Evolutionary conservation across 30 jellyfish, hydroid and myxozoan genomes (phyloP), one percentile per base, ranked within the genome.

Genomic region (Nemopilema nomurai): DNA sequence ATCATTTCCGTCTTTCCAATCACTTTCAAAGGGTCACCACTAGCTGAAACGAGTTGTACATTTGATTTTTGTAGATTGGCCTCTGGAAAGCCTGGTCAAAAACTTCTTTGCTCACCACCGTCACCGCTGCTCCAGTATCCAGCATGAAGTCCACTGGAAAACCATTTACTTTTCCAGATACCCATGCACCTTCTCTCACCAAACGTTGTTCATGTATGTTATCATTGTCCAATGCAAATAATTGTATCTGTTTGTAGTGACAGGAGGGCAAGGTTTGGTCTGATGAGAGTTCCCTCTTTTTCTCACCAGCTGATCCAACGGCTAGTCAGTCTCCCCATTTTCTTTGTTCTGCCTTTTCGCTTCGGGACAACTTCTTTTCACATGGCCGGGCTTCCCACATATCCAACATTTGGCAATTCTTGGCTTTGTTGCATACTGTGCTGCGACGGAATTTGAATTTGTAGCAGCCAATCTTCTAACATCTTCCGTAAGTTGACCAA

Each of bases 121-220:
- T 67, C 77, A 67, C 77, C 33, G 77, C 77, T 67, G 77, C 77
- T 67, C 49, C 77, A 67, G 0, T 67, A 24, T 67, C 77, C 77
- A 67, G 41, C 77, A 67, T 67, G 49, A 67, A 67, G 49, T 67
- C 77, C 77, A 67, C 77, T 18, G 77, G 41, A 67, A 67, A 67
- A 30, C 77, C 52, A 67, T 67, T 67, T 67, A 67, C 41, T 24
- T 24, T 67, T 67, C 77, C 49, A 23, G 77, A 67, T 24, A 24
- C 77, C 77, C 41, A 67, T 17, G 0, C 77, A 67, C 77, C 77
- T 67, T 67, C 77, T 67, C 77, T 67, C 41, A 67, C 77, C 77
- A 67, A 24, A 0, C 41, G 33, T 67, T 67, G 77, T 23, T 67
- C 77, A 41, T 67, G 77, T 18, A 41, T 67, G 77, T 24, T 0